phyloP scores from a whole-genome alignment of 2,797 vertebrate genomes.

The Staurois parvus region DNA sequence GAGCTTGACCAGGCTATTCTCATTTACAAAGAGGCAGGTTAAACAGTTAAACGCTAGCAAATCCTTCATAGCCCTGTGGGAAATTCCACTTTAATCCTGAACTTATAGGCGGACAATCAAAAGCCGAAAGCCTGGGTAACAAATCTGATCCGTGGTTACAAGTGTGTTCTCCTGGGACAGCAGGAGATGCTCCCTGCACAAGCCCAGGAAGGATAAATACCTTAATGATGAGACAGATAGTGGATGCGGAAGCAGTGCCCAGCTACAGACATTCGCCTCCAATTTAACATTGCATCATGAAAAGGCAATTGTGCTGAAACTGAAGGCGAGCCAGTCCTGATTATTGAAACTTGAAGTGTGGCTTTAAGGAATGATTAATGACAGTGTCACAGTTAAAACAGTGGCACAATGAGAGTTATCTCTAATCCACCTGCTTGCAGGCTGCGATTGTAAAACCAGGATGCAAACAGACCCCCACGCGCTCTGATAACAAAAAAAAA shows the following conservation, averaged over 20 bases:
- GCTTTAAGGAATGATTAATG: constrained; percentile 99
- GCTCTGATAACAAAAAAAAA: constrained; percentile 81
- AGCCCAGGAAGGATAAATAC: constrained; percentile 99
- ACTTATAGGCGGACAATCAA: constrained; percentile 99
- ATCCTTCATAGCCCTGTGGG: constrained; percentile 99
- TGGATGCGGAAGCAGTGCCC: constrained; percentile 94
- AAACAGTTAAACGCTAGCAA: constrained; percentile 99
- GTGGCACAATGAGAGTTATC: constrained; percentile 97
- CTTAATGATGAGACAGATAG: constrained; percentile 99
- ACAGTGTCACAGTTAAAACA: constrained; percentile 96
- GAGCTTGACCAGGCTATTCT: constrained; percentile 87
- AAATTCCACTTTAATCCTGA: constrained; percentile 99
- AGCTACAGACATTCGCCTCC: constrained; percentile 98
- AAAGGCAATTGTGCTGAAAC: constrained; percentile 97
- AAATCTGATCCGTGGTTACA: constrained; percentile 98
- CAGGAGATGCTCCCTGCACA: constrained; percentile 91
- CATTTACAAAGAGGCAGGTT: constrained; percentile 96
- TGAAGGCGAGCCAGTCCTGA: constrained; percentile 97
- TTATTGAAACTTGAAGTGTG: constrained; percentile 99
- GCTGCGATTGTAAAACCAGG: constrained; percentile 88
- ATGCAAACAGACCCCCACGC: constrained; percentile 82
- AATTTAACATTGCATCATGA: constrained; percentile 97
- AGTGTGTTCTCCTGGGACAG: constrained; percentile 93
- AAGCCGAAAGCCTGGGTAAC: constrained; percentile 98
- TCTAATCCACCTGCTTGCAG: constrained; percentile 98